phyloP scores from a whole-genome alignment of 2,797 vertebrate species.

The Liasis olivaceus region DNA sequence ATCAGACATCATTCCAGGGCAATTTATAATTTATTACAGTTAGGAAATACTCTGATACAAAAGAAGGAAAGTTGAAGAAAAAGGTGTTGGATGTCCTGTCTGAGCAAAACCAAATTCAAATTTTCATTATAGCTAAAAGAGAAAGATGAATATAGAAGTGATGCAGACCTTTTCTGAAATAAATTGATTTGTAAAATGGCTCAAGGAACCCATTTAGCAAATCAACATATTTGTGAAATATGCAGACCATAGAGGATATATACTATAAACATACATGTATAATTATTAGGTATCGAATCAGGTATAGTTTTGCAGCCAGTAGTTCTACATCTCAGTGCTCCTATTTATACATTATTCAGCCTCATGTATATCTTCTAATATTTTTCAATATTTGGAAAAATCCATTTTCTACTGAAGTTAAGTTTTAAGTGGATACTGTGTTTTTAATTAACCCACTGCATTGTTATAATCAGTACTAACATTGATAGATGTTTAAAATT shows the following conservation, averaged over 20 bases:
- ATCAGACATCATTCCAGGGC: background rate
- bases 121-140: background rate
- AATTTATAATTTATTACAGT: background rate
- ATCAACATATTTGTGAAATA: background rate
- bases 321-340: background rate
- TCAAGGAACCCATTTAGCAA: background rate
- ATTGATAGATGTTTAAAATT: background rate
- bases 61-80: background rate
- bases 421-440: rapidly evolving
- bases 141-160: background rate
- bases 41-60: background rate
- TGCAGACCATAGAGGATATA: background rate
- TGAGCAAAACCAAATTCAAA: constrained; percentile 18
- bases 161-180: background rate
- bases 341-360: background rate
- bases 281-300: background rate
- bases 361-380: background rate
- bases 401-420: background rate
- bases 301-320: background rate
- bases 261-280: background rate
- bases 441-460: rapidly evolving
- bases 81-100: background rate
- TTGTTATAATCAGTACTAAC: background rate
- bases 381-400: background rate
- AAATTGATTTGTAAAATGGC: constrained; percentile 1